Evolutionary conservation across 2,797 vertebrate species (phyloP).

Genomic region (Carcharodon carcharias): DNA sequence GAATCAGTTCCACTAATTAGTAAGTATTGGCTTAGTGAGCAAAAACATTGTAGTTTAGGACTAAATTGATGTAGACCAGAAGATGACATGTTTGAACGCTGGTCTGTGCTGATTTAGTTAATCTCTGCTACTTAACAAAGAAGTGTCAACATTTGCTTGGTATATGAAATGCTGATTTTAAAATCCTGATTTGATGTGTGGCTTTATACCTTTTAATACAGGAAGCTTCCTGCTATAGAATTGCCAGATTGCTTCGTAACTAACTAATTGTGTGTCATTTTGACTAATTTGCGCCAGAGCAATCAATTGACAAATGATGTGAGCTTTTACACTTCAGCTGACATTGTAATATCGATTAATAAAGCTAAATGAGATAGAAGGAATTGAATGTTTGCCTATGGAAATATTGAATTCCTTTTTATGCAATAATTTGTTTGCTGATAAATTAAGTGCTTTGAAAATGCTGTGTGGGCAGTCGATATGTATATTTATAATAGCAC

Average conservation of each 20-base stretch:
- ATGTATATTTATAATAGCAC: not conserved
- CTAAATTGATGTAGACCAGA: not conserved
- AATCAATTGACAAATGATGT: slow-evolving; percentile 20
- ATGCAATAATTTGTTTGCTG: not conserved
- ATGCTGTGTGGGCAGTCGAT: not conserved
- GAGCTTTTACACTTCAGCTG: not conserved
- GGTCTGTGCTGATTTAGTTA: not conserved
- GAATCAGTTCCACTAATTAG: not conserved
- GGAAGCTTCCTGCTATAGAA: not conserved
- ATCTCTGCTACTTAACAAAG: not conserved
- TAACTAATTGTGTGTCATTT: slow-evolving; percentile 7
- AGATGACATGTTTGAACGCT: not conserved
- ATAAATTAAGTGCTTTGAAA: not conserved
- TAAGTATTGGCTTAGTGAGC: not conserved
- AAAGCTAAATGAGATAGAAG: not conserved
- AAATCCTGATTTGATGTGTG: not conserved
- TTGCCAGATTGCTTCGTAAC: not conserved
- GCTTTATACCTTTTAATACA: not conserved
- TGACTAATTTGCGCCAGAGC: not conserved
- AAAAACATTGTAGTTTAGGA: not conserved
- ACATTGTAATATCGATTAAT: slow-evolving; percentile 18
- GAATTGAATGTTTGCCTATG: slow-evolving; percentile 8
- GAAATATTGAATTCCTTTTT: not conserved
- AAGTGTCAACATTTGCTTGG: not conserved
- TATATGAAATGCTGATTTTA: not conserved